These are phyloP conservation scores for Drosophila kanapiae DNA, from an alignment of 1,140 invertebrate species.

Conservation along the genomic window DNA sequence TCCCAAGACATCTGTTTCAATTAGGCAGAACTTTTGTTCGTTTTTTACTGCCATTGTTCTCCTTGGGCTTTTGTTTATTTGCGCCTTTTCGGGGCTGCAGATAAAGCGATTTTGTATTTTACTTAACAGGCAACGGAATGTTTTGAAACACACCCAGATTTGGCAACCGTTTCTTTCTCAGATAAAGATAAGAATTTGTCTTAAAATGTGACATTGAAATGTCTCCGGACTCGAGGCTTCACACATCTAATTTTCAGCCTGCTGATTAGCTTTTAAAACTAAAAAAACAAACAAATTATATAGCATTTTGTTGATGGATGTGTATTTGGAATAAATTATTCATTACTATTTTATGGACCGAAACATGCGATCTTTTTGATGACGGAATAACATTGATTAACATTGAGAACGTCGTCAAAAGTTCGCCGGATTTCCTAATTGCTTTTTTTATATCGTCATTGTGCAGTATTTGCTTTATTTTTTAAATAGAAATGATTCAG, in stretches of 20 bases:
- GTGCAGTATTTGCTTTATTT: neutral
- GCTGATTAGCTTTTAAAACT: neutral
- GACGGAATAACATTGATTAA: slow-evolving; percentile 11
- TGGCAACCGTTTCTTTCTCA: slow-evolving; percentile 8
- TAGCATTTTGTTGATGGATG: too few species aligned
- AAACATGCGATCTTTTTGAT: neutral
- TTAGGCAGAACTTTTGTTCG: slow-evolving; percentile 28
- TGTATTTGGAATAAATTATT: neutral
- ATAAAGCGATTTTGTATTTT: slow-evolving; percentile 15
- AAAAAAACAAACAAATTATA: too few species aligned
- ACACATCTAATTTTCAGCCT: neutral
- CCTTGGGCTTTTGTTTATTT: neutral
- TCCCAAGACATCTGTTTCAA: slow-evolving; percentile 43
- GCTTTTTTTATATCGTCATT: slow-evolving; percentile 10
- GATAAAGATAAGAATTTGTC: slow-evolving; percentile 9
- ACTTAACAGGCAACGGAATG: slow-evolving; percentile 42
- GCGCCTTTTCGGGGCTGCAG: neutral
- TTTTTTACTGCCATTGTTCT: slow-evolving; percentile 1
- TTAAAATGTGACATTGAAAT: slow-evolving; percentile 9
- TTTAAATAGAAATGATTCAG: slow-evolving; percentile 26
- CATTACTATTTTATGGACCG: neutral
- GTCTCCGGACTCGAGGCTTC: neutral
- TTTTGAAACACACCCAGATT: slow-evolving; percentile 23
- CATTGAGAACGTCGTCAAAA: neutral
- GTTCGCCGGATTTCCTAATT: slow-evolving; percentile 26